Evolutionary conservation across 2,113 vertebrate genomes (phyloP).

Genomic region (Pseudopipra pipra): DNA sequence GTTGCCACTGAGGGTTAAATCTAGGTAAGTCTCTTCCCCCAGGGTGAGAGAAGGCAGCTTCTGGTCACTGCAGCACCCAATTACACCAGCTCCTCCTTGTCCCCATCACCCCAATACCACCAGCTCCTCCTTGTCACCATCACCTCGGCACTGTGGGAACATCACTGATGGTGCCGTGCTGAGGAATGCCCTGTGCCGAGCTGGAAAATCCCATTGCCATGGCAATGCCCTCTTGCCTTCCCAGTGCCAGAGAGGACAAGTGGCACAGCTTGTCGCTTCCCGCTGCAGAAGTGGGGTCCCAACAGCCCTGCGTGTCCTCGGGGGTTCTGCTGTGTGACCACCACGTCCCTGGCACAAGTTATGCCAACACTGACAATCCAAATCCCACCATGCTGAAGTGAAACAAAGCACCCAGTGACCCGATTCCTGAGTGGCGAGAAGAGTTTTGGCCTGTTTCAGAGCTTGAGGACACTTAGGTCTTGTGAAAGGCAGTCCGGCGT

Average conservation of each 20-base stretch:
- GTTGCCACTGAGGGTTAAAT: background rate
- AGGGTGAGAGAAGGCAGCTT: background rate
- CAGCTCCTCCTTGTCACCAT: background rate
- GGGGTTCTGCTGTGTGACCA: background rate
- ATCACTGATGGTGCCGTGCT: accelerated
- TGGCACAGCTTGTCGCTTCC: background rate
- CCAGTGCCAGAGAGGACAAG: background rate
- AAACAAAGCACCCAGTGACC: conserved; percentile 30
- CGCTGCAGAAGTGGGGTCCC: accelerated
- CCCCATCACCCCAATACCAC: accelerated
- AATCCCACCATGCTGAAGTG: accelerated
- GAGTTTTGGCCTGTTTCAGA: background rate
- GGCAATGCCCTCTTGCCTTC: background rate
- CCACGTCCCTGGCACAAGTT: background rate
- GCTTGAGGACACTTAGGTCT: background rate
- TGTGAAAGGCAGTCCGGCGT: background rate
- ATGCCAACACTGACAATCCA: background rate
- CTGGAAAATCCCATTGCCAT: background rate
- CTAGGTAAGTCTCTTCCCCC: background rate
- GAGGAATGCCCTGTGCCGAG: background rate
- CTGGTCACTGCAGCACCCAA: accelerated
- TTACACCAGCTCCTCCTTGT: background rate
- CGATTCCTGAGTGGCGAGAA: background rate
- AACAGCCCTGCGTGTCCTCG: background rate
- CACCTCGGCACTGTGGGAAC: accelerated